Percentiles rank a stretch among this genome's conserved stretches.
These are phyloP conservation scores for Lacanobia oleracea DNA, from an alignment of 2,888 invertebrate species.

Conservation along the genomic window DNA sequence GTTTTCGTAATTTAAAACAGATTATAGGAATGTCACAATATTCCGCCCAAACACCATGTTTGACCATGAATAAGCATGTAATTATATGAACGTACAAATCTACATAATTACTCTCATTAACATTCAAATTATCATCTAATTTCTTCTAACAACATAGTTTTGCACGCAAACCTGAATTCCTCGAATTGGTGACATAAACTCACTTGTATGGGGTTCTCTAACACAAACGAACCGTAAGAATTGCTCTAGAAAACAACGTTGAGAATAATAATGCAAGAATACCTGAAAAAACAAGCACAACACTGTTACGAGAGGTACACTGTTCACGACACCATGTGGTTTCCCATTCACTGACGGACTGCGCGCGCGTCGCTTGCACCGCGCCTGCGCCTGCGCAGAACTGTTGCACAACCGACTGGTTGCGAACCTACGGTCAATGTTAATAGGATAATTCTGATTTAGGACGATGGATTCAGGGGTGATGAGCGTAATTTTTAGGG, in stretches of 20 bases:
- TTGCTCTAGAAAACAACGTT: conserved; percentile 25
- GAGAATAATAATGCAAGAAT: conserved; percentile 52
- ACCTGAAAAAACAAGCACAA: conserved; percentile 56
- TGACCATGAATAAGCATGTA: conserved; percentile 8
- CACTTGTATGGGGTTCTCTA: conserved; percentile 21
- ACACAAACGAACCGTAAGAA: conserved; percentile 26
- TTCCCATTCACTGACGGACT: conserved; percentile 65
- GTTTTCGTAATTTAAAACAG: neutral
- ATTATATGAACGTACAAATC: conserved; percentile 9
- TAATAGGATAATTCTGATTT: conserved; percentile 70
- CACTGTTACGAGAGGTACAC: conserved; percentile 62
- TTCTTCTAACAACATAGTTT: conserved; percentile 18
- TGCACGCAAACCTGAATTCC: conserved; percentile 37
- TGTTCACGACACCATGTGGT: conserved; percentile 64
- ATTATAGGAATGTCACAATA: neutral
- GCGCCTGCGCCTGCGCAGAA: conserved; percentile 48
- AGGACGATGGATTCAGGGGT: conserved; percentile 43
- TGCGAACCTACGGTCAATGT: conserved; percentile 75
- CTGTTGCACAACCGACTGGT: conserved; percentile 63
- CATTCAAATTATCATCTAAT: conserved; percentile 22
- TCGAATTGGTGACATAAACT: conserved; percentile 20
- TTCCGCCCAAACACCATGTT: neutral
- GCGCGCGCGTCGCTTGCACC: conserved; percentile 63
- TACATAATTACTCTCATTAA: conserved; percentile 4
- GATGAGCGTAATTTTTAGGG: neutral